Base-by-base conservation (phyloP, 2,888 invertebrate species). In the Epistrophe grossulariae region DNA sequence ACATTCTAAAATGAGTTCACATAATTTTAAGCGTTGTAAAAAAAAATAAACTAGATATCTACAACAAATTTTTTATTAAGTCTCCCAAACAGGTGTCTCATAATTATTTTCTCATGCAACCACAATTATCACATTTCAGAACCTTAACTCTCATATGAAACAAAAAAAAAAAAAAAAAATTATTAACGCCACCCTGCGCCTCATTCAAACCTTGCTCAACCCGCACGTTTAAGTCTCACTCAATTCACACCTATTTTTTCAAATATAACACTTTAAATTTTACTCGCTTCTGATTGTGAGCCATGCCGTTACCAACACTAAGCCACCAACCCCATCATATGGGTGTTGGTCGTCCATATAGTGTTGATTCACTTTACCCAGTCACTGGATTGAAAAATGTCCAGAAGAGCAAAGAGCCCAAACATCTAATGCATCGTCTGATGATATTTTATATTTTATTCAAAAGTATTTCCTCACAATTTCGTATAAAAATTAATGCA, bases 181-280 rank as follows among this genome's bases (percentile, higher is more conserved):
- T 40, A 15, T 59, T 48, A 72, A 17, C 43, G 52, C 45, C 72
- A 72, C 72, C 72, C 72, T 72, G 72, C 59, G 17, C 59, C 31
- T 8, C 11, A 24, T 76, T 50, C 24, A 74, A 68, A 83, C 87
- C 17, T 5, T 72, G 87, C 83, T 87, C 70, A 68, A 35, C 8
- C n/a, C 28, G 31, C 28, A 17, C 3, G 0, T 35, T 81, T 19
- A 57, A 79, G 45, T 48, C 72, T 72, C 87, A 83, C 87, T 83
- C 83, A 87, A 66, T 68, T 62, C 79, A 79, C 87, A 85, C 78
- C 74, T 64, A 19, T 64, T 24, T 40, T 60, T 38, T 11, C 1
- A 19, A 62, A 43, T 62, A 71, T 48, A 78, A 55, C 71, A 70
- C 50, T 66, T 70, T 45, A 48, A 50, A 66, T 40, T 31, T 10